Conservation (phyloP, 2,113 vertebrate genomes). For the Pollimyrus isidori region DNA sequence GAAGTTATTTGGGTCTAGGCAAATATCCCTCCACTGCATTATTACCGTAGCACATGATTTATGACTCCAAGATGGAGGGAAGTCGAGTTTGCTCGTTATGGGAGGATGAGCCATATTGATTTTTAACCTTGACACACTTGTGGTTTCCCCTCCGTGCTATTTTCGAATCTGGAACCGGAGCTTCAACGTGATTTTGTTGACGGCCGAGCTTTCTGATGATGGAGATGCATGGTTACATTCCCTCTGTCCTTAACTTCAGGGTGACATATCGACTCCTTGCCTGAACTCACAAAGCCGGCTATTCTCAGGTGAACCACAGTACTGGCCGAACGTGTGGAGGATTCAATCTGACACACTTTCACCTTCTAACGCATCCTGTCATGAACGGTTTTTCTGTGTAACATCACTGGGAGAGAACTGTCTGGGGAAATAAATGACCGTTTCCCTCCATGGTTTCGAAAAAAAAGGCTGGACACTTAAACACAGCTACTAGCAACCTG, state of each 20-base stretch:
- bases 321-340: background rate
- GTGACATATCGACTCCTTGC: background rate
- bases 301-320: background rate
- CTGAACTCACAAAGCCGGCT: background rate
- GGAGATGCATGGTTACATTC: background rate
- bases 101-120: conserved; percentile 5
- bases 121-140: conserved; percentile 28
- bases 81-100: conserved; percentile 13
- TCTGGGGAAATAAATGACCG: background rate
- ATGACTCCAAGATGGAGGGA: conserved; percentile 8
- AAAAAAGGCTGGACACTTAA: background rate
- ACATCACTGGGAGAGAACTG: background rate
- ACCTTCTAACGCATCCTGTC: conserved; percentile 4
- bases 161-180: conserved; percentile 2
- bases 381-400: background rate
- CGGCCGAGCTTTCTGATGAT: background rate
- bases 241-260: background rate
- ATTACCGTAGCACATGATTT: background rate
- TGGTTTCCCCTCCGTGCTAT: conserved; percentile 13
- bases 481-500: background rate
- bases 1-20: conserved; percentile 7
- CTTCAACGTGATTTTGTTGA: background rate
- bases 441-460: background rate
- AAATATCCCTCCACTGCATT: conserved; percentile 12
- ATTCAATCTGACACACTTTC: background rate